Evolutionary conservation across 2,113 vertebrate species (phyloP).

Genomic region (Leucopsar rothschildi): DNA sequence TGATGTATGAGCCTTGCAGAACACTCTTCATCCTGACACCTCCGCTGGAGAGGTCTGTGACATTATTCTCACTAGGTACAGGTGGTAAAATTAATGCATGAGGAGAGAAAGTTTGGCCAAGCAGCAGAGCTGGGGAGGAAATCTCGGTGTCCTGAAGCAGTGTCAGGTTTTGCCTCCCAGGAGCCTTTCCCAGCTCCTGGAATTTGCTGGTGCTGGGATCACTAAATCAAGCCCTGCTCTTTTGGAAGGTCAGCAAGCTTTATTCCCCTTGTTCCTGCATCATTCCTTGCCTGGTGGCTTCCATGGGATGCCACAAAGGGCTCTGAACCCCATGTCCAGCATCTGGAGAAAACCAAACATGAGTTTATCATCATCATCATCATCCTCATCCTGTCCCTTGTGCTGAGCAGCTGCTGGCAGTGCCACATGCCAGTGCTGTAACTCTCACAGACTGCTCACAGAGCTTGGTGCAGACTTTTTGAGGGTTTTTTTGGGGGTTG

Average conservation of each 20-base stretch:
- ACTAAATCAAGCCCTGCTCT: background rate
- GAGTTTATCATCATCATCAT: background rate
- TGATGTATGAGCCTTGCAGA: constrained; percentile 30
- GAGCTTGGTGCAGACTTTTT: background rate
- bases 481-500: accelerated
- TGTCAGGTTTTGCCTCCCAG: background rate
- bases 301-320: background rate
- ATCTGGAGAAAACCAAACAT: background rate
- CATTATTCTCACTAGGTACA: background rate
- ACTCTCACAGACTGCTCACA: background rate
- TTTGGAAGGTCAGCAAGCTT: background rate
- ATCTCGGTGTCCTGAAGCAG: background rate
- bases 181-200: background rate
- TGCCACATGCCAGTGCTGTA: background rate
- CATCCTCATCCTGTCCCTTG: background rate
- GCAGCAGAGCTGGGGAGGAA: background rate
- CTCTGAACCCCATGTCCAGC: background rate
- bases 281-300: background rate
- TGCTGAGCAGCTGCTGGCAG: constrained; percentile 18
- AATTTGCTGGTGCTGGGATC: background rate
- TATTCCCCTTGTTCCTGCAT: background rate
- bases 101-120: background rate
- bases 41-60: background rate
- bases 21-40: constrained; percentile 6
- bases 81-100: background rate